phyloP scores from a whole-genome alignment of 2,888 invertebrate species.

The Lepidocyrtoides sp. region DNA sequence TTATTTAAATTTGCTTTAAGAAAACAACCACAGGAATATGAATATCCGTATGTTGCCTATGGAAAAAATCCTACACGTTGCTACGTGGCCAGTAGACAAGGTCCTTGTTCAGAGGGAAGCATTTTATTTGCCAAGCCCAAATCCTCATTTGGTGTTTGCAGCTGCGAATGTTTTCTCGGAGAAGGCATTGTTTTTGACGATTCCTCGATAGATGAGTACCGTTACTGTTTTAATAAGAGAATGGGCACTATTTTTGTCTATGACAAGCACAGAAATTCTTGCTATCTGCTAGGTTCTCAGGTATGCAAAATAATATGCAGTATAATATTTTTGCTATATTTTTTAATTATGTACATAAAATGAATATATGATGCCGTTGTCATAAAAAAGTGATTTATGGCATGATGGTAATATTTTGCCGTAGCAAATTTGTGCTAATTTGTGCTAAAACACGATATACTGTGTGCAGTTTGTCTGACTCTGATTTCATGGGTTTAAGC shows the following conservation, averaged over 20 bases:
- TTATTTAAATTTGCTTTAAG: constrained; percentile 17
- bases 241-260: constrained; percentile 26
- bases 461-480: background rate
- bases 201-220: constrained; percentile 5
- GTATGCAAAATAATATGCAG: background rate
- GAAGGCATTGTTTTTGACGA: constrained; percentile 61
- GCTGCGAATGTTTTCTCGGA: constrained; percentile 59
- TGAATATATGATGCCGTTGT: background rate
- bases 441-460: background rate
- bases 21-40: constrained; percentile 5
- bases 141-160: constrained; percentile 45
- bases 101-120: constrained; percentile 48
- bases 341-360: no score
- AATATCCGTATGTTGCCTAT: constrained; percentile 39
- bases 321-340: background rate
- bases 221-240: constrained; percentile 56
- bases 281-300: constrained; percentile 56
- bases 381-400: background rate
- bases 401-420: background rate
- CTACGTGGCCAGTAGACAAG: constrained; percentile 58
- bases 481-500: background rate
- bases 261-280: constrained; percentile 57
- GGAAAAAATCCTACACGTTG: constrained; percentile 33
- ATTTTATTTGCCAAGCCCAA: constrained; percentile 55
- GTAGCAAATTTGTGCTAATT: constrained; percentile 16